Percentiles rank a stretch among this genome's conserved stretches.
Evolutionary conservation across 1,140 invertebrate genomes (phyloP).

Genomic region (Teleogryllus occipitalis): DNA sequence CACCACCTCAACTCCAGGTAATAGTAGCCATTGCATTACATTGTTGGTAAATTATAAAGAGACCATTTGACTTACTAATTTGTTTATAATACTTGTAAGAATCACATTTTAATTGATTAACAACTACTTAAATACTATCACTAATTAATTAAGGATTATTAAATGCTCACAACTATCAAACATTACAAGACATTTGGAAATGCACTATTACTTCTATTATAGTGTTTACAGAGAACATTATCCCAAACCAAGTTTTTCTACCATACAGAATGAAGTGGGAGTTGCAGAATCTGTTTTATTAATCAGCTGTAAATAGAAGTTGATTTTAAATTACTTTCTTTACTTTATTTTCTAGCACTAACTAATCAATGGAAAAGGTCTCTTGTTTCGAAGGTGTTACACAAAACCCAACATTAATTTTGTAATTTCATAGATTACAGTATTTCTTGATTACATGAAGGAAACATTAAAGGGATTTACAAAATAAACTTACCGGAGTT

Average conservation of each 20-base stretch:
- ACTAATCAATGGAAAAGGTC: not conserved
- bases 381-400: not conserved
- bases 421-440: not conserved
- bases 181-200: no score
- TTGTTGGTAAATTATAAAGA: no score
- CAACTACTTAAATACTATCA: not conserved
- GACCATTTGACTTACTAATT: no score
- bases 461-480: constrained; percentile 10
- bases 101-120: not conserved
- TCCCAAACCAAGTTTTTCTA: not conserved
- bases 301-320: not conserved
- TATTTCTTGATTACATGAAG: not conserved
- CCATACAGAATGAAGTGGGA: not conserved
- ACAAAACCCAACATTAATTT: not conserved
- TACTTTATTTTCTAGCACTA: not conserved
- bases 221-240: no score
- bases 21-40: no score
- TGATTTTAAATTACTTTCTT: not conserved
- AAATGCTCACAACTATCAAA: no score
- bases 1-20: no score
- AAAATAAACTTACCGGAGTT: constrained; percentile 38
- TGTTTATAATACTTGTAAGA: not conserved
- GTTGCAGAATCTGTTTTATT: not conserved
- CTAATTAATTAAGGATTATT: not conserved
- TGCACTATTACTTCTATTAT: no score